Evolutionary conservation across 2,888 invertebrate species (phyloP), one percentile per base, ranked within the genome.

Genomic region (Scrobipalpa costella): DNA sequence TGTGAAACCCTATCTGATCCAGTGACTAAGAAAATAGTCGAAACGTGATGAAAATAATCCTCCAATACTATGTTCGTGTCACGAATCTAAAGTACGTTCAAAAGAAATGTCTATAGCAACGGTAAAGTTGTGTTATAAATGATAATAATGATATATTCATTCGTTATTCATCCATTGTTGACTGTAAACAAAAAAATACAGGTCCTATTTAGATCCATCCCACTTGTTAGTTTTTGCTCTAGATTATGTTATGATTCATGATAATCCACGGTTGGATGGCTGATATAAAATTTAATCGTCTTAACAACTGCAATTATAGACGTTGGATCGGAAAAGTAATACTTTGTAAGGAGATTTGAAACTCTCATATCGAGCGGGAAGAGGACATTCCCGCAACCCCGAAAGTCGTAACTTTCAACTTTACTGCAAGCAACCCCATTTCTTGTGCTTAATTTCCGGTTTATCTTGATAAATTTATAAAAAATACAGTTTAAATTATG

Each of bases 351-450:
- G 36, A 38, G 15, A 50, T 64, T 64, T 36, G 44, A 52, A 68
- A 64, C 62, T 64, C 60, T 61, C 60, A 50, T 63, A 63, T 64
- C 65, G 52, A 38, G 47, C 47, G 57, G 59, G 47, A 49, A 60
- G 27, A 38, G 47, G 44, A 44, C 55, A 59, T 64, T 65, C 62
- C 17, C 64, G 69, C 64, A 68, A 44, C 64, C 57, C 57, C 17
- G 57, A 47, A 61, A 64, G 63, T 66, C 68, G 69, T 73, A 72
- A 71, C 65, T 69, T 69, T 66, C 59, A 67, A 69, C 67, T 68
- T 67, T 68, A 66, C 64, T 65, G 67, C 67, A 70, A 69, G 69
- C 72, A 63, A 68, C 49, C 47, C 63, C 64, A 67, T 73, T 72
- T 66, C 67, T 62, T 64, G 64, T 63, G 63, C 69, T 71, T 68